Conservation (phyloP, 2,888 invertebrate species). For the Erebia ligea region DNA sequence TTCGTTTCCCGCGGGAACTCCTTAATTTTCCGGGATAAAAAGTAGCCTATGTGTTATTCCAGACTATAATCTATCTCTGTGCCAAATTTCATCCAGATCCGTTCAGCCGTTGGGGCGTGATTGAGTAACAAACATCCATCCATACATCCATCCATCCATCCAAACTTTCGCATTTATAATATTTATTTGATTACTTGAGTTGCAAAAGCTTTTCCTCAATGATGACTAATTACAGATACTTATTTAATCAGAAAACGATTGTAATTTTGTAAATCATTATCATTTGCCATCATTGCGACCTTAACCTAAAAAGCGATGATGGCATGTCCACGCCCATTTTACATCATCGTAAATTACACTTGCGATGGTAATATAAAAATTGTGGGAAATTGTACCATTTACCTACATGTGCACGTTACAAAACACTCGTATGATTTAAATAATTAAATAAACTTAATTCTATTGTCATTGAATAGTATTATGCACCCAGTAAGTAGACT, state of each 20-base stretch:
- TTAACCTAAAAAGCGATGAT: conserved; percentile 17
- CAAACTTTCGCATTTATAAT: too few relatives aligned
- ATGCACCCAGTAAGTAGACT: too few relatives aligned
- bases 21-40: too few relatives aligned
- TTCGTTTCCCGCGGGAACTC: too few relatives aligned
- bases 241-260: background rate
- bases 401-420: conserved; percentile 1
- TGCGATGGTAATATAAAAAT: conserved; percentile 14
- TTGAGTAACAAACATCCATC: too few relatives aligned
- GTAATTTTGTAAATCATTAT: conserved; percentile 13
- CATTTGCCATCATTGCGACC: background rate
- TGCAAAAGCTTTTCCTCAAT: conserved; percentile 1
- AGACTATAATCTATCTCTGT: too few relatives aligned
- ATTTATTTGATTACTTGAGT: background rate
- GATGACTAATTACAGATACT: background rate
- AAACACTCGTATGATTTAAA: background rate
- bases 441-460: conserved; percentile 1
- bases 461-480: background rate
- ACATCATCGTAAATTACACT: conserved; percentile 11
- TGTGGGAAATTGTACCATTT: conserved; percentile 5
- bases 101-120: too few relatives aligned
- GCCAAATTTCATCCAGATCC: too few relatives aligned
- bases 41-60: too few relatives aligned
- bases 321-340: conserved; percentile 6
- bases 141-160: too few relatives aligned